Percentiles rank a stretch among this genome's conserved stretches.
These are phyloP conservation scores for Meloidogyne chitwoodi DNA, from an alignment of 1,140 invertebrate genomes.

Conservation along the genomic window DNA sequence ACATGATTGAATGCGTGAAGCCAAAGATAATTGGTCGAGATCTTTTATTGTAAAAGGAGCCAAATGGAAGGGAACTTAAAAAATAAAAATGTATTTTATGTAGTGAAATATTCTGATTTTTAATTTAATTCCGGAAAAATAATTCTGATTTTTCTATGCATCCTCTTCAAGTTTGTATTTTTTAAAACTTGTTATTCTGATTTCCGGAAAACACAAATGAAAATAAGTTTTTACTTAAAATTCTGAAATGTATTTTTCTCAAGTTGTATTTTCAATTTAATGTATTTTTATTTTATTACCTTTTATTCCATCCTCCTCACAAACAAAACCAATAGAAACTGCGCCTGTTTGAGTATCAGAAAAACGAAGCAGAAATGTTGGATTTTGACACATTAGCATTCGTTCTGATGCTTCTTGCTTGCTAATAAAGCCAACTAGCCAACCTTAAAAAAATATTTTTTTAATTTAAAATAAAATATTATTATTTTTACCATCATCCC, in stretches of 20 bases:
- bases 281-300: conserved; percentile 8
- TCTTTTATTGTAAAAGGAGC: conserved; percentile 59
- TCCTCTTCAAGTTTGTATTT: too few relatives aligned
- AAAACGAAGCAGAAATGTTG: conserved; percentile 55
- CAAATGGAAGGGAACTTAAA: conserved; percentile 57
- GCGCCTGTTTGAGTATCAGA: conserved; percentile 59
- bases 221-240: too few relatives aligned
- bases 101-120: not conserved
- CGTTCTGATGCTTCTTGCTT: conserved; percentile 54
- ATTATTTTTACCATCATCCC: conserved; percentile 54
- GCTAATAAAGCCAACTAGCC: conserved; percentile 57
- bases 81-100: not conserved
- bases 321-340: conserved; percentile 58
- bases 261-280: not conserved
- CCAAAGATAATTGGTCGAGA: conserved; percentile 56
- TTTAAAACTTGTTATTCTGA: too few relatives aligned
- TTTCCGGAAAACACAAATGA: too few relatives aligned
- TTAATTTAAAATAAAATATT: conserved; percentile 5
- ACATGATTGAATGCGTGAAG: conserved; percentile 54
- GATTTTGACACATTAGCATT: conserved; percentile 42
- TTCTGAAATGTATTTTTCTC: not conserved
- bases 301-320: conserved; percentile 56
- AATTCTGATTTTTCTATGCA: too few relatives aligned
- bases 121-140: not conserved
- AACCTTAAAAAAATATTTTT: conserved; percentile 40